Base-by-base conservation (phyloP, 2,797 vertebrate species). In the Vipera ursinii region DNA sequence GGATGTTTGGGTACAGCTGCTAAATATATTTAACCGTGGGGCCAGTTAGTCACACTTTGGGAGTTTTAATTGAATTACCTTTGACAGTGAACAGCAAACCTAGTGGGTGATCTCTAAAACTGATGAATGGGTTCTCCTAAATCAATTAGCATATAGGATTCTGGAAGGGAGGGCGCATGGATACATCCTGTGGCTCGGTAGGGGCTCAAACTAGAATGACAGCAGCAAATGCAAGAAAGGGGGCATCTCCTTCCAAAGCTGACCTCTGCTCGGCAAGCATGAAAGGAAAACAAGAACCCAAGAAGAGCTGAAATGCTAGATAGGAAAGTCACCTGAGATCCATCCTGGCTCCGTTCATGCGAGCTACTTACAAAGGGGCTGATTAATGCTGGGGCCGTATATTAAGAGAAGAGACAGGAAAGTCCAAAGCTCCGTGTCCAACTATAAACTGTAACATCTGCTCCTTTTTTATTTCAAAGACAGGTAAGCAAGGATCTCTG, bases 51-150 rank as follows among this genome's bases (percentile, higher is more conserved):
- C 98, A 99, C 98, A 98, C 98, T 98, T 95, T 96, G 95, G 97
- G 97, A 97, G 97, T 98, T 98, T 98, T 98, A 98, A 99, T 98
- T 99, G 98, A 99, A 99, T 99, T 99, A 98, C 98, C 98, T 98
- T 98, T 98, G 98, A 98, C 98, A 98, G 98, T 97, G 95, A 98
- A 96, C 98, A 97, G 96, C 97, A 97, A 97, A 98, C 98, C 97
- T 98, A 96, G 98, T 98, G 94, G 97, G 97, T 96, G 97, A 98
- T 97, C 96, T 94, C 93, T 98, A 97, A 97, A 97, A 96, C 95
- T 96, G 95, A 98, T 97, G 96, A 96, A 96, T 96, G 97, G 97
- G 95, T 96, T 98, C 97, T 94, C 61, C 98, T 98, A 98, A 98
- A 99, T 99, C 98, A 99, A 98, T 99, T 99, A 97, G 96, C 90